Percentiles rank a stretch among this genome's conserved stretches.
These are phyloP conservation scores for Oreocharis arfaki DNA, from an alignment of 2,113 vertebrate genomes.

Conservation along the genomic window DNA sequence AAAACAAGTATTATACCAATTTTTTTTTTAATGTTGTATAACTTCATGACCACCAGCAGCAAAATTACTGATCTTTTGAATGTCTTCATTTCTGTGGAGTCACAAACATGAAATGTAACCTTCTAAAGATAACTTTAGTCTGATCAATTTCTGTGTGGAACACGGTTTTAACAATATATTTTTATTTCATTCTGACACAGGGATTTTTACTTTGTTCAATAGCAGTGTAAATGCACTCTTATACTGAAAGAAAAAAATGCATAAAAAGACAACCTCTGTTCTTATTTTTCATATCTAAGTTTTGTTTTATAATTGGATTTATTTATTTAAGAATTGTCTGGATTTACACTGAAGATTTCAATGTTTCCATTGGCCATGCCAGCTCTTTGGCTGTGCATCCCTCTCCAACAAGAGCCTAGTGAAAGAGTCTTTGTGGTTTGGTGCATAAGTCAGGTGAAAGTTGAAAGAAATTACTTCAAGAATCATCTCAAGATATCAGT, in stretches of 20 bases:
- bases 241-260: not conserved
- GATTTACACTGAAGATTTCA: not conserved
- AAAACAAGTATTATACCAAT: not conserved
- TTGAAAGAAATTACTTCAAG: not conserved
- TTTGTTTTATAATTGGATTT: not conserved
- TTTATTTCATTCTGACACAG: not conserved
- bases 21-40: not conserved
- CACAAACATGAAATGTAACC: not conserved
- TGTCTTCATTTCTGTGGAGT: not conserved
- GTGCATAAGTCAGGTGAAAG: not conserved
- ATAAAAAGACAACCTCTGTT: not conserved
- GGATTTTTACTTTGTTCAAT: not conserved
- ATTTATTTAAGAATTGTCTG: not conserved
- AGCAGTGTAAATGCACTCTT: not conserved
- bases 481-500: not conserved
- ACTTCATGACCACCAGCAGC: not conserved
- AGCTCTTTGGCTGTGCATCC: not conserved
- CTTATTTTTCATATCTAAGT: not conserved
- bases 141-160: not conserved
- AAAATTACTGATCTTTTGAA: not conserved
- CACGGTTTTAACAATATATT: not conserved
- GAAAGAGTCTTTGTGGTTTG: not conserved
- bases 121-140: not conserved
- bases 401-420: not conserved
- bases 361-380: not conserved